phyloP scores from a whole-genome alignment of 2,797 vertebrate genomes.

The Taeniopygia guttata region DNA sequence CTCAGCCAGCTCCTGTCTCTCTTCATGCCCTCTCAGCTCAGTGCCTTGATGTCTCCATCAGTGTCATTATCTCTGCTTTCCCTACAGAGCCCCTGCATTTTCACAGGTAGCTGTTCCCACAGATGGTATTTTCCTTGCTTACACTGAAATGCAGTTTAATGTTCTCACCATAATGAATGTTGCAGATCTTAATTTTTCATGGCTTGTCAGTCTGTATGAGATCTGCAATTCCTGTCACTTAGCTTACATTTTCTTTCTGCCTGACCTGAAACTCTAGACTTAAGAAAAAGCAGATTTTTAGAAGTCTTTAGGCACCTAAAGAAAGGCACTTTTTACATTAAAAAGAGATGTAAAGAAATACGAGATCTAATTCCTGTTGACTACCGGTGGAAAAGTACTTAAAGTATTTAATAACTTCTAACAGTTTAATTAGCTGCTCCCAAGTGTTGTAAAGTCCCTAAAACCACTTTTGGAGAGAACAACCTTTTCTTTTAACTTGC shows the following conservation, averaged over 20 bases:
- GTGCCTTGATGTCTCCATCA: background rate
- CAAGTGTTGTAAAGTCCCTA: background rate
- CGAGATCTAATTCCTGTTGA: background rate
- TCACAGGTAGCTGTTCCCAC: background rate
- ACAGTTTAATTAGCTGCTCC: background rate
- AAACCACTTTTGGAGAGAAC: background rate
- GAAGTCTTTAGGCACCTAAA: background rate
- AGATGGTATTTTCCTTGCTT: background rate
- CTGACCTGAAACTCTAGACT: background rate
- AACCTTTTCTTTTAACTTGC: background rate
- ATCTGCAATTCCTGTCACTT: background rate
- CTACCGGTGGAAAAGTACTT: background rate
- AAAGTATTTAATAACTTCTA: background rate
- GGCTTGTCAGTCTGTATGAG: background rate
- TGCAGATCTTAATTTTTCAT: background rate
- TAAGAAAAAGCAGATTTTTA: slow-evolving; percentile 1
- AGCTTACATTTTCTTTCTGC: background rate
- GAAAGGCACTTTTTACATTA: background rate
- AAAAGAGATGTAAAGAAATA: background rate
- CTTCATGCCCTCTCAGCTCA: background rate
- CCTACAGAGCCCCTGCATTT: background rate
- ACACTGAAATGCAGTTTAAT: background rate
- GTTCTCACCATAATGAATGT: background rate
- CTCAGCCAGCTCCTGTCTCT: background rate
- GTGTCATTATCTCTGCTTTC: background rate